Percentiles rank a stretch among this genome's conserved stretches.
These are phyloP conservation scores for Bucorvus abyssinicus DNA, from an alignment of 2,797 vertebrate genomes.

Conservation along the genomic window DNA sequence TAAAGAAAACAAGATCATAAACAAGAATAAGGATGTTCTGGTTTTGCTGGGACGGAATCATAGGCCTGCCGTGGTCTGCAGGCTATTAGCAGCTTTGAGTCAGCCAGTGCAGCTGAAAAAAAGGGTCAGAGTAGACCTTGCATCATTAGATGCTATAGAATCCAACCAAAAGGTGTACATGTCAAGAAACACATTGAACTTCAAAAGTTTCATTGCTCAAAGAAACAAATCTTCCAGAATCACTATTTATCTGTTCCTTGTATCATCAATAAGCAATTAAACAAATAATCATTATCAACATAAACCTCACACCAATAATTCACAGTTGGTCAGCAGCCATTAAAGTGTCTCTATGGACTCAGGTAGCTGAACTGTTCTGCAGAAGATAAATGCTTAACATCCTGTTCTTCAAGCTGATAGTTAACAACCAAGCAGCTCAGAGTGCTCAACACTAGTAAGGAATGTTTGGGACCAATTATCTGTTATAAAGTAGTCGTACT, in stretches of 20 bases:
- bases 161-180: not conserved
- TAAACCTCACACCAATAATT: not conserved
- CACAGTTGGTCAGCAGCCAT: not conserved
- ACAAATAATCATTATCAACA: not conserved
- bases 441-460: not conserved
- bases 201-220: not conserved
- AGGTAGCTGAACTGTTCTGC: not conserved
- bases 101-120: not conserved
- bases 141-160: not conserved
- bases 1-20: not conserved
- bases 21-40: not conserved
- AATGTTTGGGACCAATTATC: not conserved
- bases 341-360: not conserved
- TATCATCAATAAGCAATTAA: not conserved
- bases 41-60: too few relatives aligned
- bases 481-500: not conserved
- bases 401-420: not conserved
- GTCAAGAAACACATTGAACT: not conserved
- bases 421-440: not conserved
- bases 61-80: too few relatives aligned
- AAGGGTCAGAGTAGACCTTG: not conserved
- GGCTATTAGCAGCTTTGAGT: too few relatives aligned
- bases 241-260: not conserved
- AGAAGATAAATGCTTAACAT: not conserved
- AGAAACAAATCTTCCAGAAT: not conserved